Evolutionary conservation across 2,797 vertebrate species (phyloP), one percentile per base, ranked within the genome.

Genomic region (Xenops minutus): DNA sequence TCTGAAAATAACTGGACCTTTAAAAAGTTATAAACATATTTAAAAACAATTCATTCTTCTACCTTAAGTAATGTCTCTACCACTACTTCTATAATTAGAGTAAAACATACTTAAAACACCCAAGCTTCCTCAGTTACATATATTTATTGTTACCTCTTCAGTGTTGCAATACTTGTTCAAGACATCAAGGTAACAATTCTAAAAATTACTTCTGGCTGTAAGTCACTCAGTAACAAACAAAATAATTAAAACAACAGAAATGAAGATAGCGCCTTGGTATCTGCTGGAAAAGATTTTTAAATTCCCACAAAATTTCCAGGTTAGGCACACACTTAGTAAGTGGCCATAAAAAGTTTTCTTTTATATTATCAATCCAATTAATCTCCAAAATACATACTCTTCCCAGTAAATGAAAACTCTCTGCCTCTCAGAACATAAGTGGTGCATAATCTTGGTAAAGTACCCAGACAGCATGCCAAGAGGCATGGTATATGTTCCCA

Each of bases 1-100:
- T 99, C 98, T 52, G 99, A 98, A 98, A 98, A 99, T 96, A 99
- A 97, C 97, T 98, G 98, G 95, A 99, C 97, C 99, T 99, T 98
- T 92, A 91, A 93, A 97, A 95, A 96, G 78, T 74, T 72, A 85
- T 22, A 93, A 95, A 94, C 30, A 80, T 52, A 95, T 82, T 95
- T 93, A 36, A 77, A 55, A 86, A 55, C 34, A 84, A 85, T 67
- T 85, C 1, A 89, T 79, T 75, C 8, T 54, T 89, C 61, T 76
- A 26, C 21, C 16, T 86, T 86, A 44, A 91, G 56, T 56, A 95
- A 61, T 26, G 21, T 80, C 37, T 88, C 82, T 82, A 79, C 34
- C 32, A 56, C 54, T 80, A 88, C 36, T 48, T 92, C 32, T 63
- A 56, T 17, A 72, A 30, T 54, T 66, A 92, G 6, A 78, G 14